Base-by-base conservation (phyloP, 2,888 invertebrate genomes). In the Gymnosoma rotundatum region DNA sequence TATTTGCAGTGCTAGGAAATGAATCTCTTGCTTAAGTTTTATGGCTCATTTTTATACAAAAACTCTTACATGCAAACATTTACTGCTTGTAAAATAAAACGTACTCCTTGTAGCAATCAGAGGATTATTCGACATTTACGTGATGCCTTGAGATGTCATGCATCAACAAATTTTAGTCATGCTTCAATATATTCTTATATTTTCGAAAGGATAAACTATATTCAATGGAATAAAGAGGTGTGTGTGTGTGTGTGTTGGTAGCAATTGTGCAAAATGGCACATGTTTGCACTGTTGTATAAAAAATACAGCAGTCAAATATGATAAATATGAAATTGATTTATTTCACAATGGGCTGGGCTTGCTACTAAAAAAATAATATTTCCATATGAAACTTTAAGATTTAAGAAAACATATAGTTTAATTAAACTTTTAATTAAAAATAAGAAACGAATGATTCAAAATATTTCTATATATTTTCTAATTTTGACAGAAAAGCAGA, bases 111-210 rank as follows among this genome's bases (percentile, higher is more conserved):
- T 48, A 54, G 58, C 56, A 73, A 42, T 76, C 64, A 64, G 64
- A 75, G 72, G 79, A 83, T 83, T 83, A 83, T 83, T 36, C 72
- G 42, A 70, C 58, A 72, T 72, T 72, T 79, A 75, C 70, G 69
- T 83, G 78, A 70, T 75, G 79, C 42, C 66, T 66, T 70, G 70
- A 64, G 70, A 66, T 67, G 72, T 58, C 79, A 42, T 48, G 72
- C 78, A 72, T 79, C 79, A 66, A 79, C 73, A 79, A 56, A 12
- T 52, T 52, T 67, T 58, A 73, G 66, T 73, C 66, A 79, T 67
- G 79, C 73, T 60, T 79, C 25, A 54, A n/a, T 32, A 45, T 32
- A 32, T 32, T 32, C 6, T 32, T 32, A 8, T 14, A 58, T 48
- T 56, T 69, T 61, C 5, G 42, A 76, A 82, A 76, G 64, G 75